A percentile compares a stretch with the other conserved stretches of the same genome.
Evolutionary conservation across 2,888 invertebrate genomes (phyloP).

Genomic region (Lasioglossum vierecki): DNA sequence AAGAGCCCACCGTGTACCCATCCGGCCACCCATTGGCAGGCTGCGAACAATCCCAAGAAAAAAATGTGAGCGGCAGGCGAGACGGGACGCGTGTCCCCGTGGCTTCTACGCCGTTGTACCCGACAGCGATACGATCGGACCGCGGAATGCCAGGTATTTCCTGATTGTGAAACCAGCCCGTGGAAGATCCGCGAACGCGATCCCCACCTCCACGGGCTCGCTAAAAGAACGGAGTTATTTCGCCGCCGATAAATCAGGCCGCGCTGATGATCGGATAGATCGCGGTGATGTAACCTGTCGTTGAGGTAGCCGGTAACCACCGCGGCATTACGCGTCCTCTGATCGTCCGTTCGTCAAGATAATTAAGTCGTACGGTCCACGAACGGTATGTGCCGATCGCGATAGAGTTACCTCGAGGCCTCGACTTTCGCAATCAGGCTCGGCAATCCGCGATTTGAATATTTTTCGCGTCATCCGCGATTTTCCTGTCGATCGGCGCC

Average conservation of each 20-base stretch:
- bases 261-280: slow-evolving; percentile 30
- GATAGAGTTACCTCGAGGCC: background rate
- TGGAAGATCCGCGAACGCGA: slow-evolving; percentile 58
- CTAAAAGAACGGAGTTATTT: slow-evolving; percentile 34
- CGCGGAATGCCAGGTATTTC: slow-evolving; percentile 57
- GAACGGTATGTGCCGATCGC: slow-evolving; percentile 20
- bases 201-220: slow-evolving; percentile 20
- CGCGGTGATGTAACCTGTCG: slow-evolving; percentile 40
- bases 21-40: background rate
- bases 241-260: slow-evolving; percentile 51
- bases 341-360: slow-evolving; percentile 6
- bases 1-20: no score
- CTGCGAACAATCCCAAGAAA: background rate
- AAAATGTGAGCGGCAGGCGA: background rate
- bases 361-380: slow-evolving; percentile 33
- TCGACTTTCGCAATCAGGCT: slow-evolving; percentile 21
- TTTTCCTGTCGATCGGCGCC: background rate
- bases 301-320: slow-evolving; percentile 8
- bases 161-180: slow-evolving; percentile 59
- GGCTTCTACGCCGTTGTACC: slow-evolving; percentile 27
- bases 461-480: slow-evolving; percentile 9
- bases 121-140: slow-evolving; percentile 49
- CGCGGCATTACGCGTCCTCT: slow-evolving; percentile 24
- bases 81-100: background rate
- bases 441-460: background rate